These are phyloP conservation scores for Melanostigma gelatinosum DNA, from an alignment of 2,113 vertebrate species.

Conservation along the genomic window DNA sequence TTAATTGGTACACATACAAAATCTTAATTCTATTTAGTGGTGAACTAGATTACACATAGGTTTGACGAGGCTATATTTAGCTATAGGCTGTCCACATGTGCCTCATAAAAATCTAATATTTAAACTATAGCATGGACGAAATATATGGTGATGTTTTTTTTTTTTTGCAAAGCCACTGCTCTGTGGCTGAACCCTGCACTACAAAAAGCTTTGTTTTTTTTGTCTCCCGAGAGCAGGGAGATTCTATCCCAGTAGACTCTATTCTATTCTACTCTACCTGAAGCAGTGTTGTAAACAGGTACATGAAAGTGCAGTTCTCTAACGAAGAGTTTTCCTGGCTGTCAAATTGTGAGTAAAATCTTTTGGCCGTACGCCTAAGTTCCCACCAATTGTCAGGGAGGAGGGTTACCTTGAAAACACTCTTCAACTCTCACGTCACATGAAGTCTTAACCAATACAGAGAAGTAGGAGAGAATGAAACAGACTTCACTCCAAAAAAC, in stretches of 20 bases:
- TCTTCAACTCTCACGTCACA: conserved; percentile 56
- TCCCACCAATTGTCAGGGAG: conserved; percentile 51
- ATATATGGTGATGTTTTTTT: neutral
- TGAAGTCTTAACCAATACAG: conserved; percentile 48
- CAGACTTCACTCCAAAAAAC: conserved; percentile 52
- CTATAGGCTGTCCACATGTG: conserved; percentile 29
- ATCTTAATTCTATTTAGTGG: conserved; percentile 3
- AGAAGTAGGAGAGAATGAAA: conserved; percentile 53
- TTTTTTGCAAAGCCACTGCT: conserved; percentile 16
- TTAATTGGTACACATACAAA: conserved; percentile 7
- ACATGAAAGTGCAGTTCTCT: conserved; percentile 36
- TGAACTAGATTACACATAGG: conserved; percentile 34
- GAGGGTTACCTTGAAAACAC: conserved; percentile 54
- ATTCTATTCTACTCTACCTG: conserved; percentile 18
- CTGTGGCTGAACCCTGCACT: conserved; percentile 4
- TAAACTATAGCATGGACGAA: neutral
- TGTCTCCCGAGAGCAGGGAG: neutral
- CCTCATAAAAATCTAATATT: conserved; percentile 51
- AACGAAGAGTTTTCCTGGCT: conserved; percentile 38
- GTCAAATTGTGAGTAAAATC: conserved; percentile 43
- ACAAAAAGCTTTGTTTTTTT: conserved; percentile 1
- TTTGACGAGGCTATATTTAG: neutral
- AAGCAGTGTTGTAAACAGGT: conserved; percentile 21
- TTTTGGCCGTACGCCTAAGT: conserved; percentile 37
- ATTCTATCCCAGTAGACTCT: neutral